Conservation (phyloP, 2,888 invertebrate genomes). For the Sialis fuliginosa region DNA sequence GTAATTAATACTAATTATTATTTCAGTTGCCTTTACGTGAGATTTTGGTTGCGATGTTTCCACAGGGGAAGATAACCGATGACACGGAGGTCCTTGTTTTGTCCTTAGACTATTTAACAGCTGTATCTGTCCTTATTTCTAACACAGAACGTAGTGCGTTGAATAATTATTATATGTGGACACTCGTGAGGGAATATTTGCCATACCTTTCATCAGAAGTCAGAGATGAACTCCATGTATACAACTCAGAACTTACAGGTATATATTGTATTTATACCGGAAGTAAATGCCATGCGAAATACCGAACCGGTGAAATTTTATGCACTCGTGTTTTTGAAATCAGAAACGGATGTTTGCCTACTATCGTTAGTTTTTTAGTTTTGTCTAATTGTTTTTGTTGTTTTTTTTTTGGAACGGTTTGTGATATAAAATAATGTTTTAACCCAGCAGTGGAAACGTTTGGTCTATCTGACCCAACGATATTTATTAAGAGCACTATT, state of each 20-base stretch:
- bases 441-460: too few relatives aligned
- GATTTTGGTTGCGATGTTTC: conserved; percentile 29
- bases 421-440: too few relatives aligned
- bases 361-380: not conserved
- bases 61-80: conserved; percentile 26
- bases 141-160: conserved; percentile 30
- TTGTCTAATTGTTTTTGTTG: not conserved
- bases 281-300: not conserved
- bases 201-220: conserved; percentile 31
- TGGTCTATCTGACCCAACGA: too few relatives aligned
- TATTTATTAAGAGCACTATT: too few relatives aligned
- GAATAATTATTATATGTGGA: conserved; percentile 42
- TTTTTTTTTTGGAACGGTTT: not conserved
- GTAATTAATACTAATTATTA: conserved; percentile 9
- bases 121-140: conserved; percentile 31
- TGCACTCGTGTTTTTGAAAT: not conserved
- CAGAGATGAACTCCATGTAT: conserved; percentile 17
- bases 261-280: conserved; percentile 5
- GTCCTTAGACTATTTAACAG: conserved; percentile 30
- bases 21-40: conserved; percentile 26
- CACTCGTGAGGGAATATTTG: conserved; percentile 30
- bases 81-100: conserved; percentile 32
- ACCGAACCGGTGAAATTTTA: not conserved
- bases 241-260: conserved; percentile 19
- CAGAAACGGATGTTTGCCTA: not conserved